Conservation (phyloP, 1,140 invertebrate genomes). For the Wiebesia pumilae region DNA sequence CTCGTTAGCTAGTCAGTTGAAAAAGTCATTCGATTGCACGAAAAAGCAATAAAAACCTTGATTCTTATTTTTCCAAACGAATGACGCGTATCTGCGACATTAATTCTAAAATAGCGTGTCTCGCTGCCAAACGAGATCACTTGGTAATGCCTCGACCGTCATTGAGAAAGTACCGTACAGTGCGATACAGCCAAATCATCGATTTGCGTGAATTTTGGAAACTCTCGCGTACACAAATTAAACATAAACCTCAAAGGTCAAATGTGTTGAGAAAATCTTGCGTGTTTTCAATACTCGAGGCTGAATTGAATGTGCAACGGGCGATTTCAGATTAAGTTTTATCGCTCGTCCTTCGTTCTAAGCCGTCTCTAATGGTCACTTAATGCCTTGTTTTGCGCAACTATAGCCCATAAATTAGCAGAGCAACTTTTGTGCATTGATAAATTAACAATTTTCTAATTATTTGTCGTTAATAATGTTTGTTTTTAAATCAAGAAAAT, state of each 20-base stretch:
- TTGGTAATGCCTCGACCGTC: not conserved
- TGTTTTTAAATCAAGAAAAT: not conserved
- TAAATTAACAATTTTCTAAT: not conserved
- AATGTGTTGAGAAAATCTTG: not conserved
- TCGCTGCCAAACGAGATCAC: not conserved
- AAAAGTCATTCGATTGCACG: not conserved
- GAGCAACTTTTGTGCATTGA: not conserved
- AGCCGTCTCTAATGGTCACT: not conserved
- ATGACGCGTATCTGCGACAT: not conserved
- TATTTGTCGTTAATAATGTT: not conserved
- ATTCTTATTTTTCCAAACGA: constrained; percentile 8
- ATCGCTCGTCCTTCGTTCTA: constrained; percentile 21
- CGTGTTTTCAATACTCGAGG: constrained; percentile 6
- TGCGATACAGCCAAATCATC: not conserved
- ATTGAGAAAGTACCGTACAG: not conserved
- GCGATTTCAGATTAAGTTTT: constrained; percentile 9
- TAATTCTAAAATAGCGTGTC: not conserved
- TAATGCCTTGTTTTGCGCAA: not conserved
- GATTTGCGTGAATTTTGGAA: not conserved
- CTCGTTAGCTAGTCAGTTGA: not conserved
- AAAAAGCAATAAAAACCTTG: constrained; percentile 9
- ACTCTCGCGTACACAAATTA: constrained; percentile 4
- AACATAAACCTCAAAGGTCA: not conserved
- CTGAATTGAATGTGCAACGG: constrained; percentile 1
- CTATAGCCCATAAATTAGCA: not conserved